These are phyloP conservation scores for Andrena flavipes DNA, from an alignment of 2,888 invertebrate genomes.

Conservation along the genomic window DNA sequence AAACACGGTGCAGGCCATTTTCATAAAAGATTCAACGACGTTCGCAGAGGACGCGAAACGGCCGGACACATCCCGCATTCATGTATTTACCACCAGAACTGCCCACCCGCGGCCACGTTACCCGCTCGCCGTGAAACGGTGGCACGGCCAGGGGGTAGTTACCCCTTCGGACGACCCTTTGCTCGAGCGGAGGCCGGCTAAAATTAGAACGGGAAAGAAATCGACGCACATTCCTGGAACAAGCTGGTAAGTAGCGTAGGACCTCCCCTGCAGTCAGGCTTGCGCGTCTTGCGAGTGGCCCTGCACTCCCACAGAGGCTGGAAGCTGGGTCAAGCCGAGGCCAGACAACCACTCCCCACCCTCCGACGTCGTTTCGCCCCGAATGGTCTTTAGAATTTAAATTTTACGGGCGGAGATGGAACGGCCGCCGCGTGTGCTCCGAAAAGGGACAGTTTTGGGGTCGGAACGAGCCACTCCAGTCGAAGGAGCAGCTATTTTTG, in stretches of 20 bases:
- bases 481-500: neutral
- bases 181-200: slow-evolving; percentile 37
- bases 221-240: slow-evolving; percentile 78
- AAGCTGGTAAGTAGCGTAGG: slow-evolving; percentile 72
- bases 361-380: slow-evolving; percentile 37
- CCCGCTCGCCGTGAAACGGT: slow-evolving; percentile 46
- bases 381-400: slow-evolving; percentile 59
- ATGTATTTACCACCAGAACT: slow-evolving; percentile 68
- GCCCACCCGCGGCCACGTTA: slow-evolving; percentile 42
- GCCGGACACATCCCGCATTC: slow-evolving; percentile 61
- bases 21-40: slow-evolving; percentile 69
- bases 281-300: slow-evolving; percentile 65
- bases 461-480: neutral
- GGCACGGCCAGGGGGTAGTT: slow-evolving; percentile 49
- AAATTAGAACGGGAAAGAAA: slow-evolving; percentile 71
- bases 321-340: slow-evolving; percentile 65
- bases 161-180: slow-evolving; percentile 29
- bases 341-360: slow-evolving; percentile 16
- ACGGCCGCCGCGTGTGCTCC: neutral
- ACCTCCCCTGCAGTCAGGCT: slow-evolving; percentile 73
- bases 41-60: slow-evolving; percentile 39
- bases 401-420: slow-evolving; percentile 49
- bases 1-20: slow-evolving; percentile 58
- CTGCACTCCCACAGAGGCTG: slow-evolving; percentile 40
- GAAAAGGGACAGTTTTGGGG: slow-evolving; percentile 11